Base-by-base conservation (phyloP, 2,888 invertebrate species). In the Epistrophe grossulariae region DNA sequence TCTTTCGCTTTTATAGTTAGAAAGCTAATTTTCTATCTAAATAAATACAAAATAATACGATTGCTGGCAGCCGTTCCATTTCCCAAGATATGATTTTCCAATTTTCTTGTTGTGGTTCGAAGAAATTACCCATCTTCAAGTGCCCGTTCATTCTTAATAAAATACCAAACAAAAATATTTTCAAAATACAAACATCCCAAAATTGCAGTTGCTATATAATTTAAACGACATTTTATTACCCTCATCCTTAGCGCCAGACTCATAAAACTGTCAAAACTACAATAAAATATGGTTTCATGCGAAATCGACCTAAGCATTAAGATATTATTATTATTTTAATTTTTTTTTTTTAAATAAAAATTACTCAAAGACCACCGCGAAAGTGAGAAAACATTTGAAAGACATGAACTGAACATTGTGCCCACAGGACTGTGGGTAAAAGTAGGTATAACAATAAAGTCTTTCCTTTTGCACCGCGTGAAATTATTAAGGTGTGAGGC, bases 211-310 rank as follows among this genome's bases (percentile, higher is more conserved):
- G 60, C 78, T n/a, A n/a, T 73, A 73, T 70, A 81, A 78, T 55
- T 81, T 68, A 79, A 19, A 38, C 15, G 17, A 15, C 45, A 64
- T 57, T 38, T 13, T 19, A 35, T 48, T 52, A 24, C 64, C 62
- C 71, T 55, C n/a, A 17, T 64, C 59, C 64, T 31, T 57, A 87
- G 50, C 70, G 81, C 70, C 87, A 80, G 60, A 77, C 80, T 66
- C 79, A 87, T 87, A 48, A 87, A 87, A 76, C 74, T 87, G 87
- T 87, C 87, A 87, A 76, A 87, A 87, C n/a, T 24, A 35, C 72
- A 52, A 66, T 68, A 82, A 82, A 48, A 52, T 76, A 76, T 77
- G 38, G 64, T 68, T 87, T 87, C 87, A 62, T 76, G 79, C 87
- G 87, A 87, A 87, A 76, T 87, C 48, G 60, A 10, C 70, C 38